Conservation (phyloP, 2,113 vertebrate species). For the Fregetta grallaria region DNA sequence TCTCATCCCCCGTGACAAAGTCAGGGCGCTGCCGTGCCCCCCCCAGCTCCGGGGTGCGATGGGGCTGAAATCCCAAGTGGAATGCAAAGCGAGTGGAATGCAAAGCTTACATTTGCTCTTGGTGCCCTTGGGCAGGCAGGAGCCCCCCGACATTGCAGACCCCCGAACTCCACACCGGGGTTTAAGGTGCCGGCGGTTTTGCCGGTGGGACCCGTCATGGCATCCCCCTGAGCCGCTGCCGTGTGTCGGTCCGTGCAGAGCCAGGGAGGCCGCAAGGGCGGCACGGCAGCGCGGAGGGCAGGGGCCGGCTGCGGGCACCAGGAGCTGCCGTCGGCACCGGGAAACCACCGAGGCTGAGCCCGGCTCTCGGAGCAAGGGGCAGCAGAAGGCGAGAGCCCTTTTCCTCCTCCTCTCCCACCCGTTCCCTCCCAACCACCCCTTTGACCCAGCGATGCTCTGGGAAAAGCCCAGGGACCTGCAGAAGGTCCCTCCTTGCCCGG, state of each 20-base stretch:
- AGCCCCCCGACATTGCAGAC: fast-evolving
- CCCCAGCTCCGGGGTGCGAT: background rate
- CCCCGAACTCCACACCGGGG: fast-evolving
- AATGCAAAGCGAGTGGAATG: background rate
- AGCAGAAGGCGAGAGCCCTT: background rate
- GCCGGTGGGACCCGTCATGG: fast-evolving
- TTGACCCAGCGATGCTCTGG: background rate
- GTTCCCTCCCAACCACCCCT: background rate
- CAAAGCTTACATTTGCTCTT: background rate
- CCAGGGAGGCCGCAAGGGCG: background rate
- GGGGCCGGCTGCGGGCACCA: background rate
- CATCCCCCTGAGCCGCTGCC: background rate
- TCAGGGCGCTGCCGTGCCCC: background rate
- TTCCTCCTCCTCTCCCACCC: background rate
- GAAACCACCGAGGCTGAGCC: background rate
- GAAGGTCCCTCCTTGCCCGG: background rate
- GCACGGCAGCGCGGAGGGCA: background rate
- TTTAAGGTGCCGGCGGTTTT: background rate
- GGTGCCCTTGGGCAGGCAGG: background rate
- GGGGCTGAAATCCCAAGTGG: background rate
- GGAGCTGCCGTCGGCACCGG: background rate
- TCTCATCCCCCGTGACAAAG: fast-evolving
- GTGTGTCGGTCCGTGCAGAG: fast-evolving
- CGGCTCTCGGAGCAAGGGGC: background rate
- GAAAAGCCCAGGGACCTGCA: background rate